Evolutionary conservation across 2,113 vertebrate genomes (phyloP), one percentile per base, ranked within the genome.

Genomic region (Peromyscus polionotus): DNA sequence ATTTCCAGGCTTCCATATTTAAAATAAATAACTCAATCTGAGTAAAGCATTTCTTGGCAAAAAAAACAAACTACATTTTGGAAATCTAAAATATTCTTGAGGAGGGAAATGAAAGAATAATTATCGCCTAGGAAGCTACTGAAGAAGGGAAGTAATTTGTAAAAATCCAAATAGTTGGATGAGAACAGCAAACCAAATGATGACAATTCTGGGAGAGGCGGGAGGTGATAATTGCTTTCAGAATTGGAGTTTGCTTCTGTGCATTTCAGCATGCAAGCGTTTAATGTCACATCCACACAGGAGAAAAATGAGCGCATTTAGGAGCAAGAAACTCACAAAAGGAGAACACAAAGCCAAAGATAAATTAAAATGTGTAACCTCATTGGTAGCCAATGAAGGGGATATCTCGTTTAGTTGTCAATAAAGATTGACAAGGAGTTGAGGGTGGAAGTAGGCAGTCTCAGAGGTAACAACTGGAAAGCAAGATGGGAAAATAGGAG

Each of bases 11-110:
- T 90, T 51, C 36, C 65, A 36, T 81, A 39, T 87, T 95, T 90
- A 97, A 97, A 95, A 83, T 88, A 90, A 65, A n/a, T 92, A 80
- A 20, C 89, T 77, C 57, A 86, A 51, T 73, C 68, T 68, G n/a
- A 95, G 5, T 51, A 90, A 42, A 51, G 2, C 13, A 51, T 48
- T 65, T 96, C 28, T 67, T 85, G 39, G 45, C 36, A 87, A 48
- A 90, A 42, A 42, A 92, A 79, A 72, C 7, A 97, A 97, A 67
- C 87, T 75, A 88, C 22, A 42, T 94, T 91, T 84, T 16, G 54
- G 95, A 88, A 94, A 92, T 90, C 36, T 94, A 75, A 95, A 36
- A 91, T 77, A 63, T 85, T 95, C 33, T 65, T 61, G 22, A 48
- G 72, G 93, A 76, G 10, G n/a, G 24, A 94, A 77, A 77, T 85